These are phyloP conservation scores for Corythornis vintsioides DNA, from an alignment of 2,113 vertebrate genomes.

Conservation along the genomic window DNA sequence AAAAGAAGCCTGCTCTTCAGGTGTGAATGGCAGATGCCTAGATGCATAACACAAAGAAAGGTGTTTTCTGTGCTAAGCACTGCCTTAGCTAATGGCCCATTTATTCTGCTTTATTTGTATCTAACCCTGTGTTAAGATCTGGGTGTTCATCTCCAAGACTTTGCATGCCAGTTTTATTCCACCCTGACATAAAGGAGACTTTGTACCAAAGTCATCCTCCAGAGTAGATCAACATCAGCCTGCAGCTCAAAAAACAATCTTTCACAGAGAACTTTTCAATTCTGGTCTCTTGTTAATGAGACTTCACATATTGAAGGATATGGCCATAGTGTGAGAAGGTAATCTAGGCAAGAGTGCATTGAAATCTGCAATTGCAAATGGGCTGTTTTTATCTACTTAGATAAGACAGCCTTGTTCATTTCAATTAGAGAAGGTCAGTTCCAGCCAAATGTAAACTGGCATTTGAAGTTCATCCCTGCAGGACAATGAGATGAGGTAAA, in stretches of 20 bases:
- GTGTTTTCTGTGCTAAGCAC: background rate
- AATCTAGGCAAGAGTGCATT: constrained; percentile 10
- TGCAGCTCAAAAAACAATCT: background rate
- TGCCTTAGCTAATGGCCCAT: background rate
- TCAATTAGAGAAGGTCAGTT: constrained; percentile 44
- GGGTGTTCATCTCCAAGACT: constrained; percentile 13
- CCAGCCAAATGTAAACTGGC: constrained; percentile 48
- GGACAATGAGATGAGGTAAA: constrained; percentile 41
- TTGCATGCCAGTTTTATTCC: background rate
- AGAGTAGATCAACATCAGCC: background rate
- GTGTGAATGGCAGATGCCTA: background rate
- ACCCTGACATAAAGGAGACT: background rate
- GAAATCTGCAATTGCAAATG: constrained; percentile 44
- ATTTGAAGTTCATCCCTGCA: constrained; percentile 52
- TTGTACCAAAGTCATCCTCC: background rate
- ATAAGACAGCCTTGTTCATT: constrained; percentile 46
- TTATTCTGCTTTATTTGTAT: constrained; percentile 18
- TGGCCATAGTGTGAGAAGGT: background rate
- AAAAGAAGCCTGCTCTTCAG: background rate
- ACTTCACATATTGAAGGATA: constrained; percentile 17
- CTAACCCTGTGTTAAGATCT: background rate
- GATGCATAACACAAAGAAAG: background rate
- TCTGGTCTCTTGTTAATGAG: constrained; percentile 5
- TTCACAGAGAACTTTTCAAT: background rate
- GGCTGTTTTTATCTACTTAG: constrained; percentile 32